Evolutionary conservation across 1,140 invertebrate species (phyloP).

Genomic region (Drosophila nigromelanica): DNA sequence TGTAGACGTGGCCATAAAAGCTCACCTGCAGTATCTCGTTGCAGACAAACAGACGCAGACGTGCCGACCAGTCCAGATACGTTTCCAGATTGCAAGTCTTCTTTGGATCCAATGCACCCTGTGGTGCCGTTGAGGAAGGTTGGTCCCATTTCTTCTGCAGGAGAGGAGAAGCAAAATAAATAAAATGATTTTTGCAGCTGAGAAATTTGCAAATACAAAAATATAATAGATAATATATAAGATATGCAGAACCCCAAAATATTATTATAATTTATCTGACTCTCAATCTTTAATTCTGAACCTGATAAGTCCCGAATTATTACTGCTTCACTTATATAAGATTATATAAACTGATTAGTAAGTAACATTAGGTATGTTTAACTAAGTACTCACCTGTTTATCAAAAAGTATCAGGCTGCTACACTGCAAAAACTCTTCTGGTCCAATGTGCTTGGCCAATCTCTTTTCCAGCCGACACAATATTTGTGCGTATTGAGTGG

Average conservation of each 20-base stretch:
- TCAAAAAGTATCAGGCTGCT: slow-evolving; percentile 72
- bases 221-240: too few relatives aligned
- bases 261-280: too few relatives aligned
- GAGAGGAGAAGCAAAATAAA: too few relatives aligned
- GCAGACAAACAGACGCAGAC: slow-evolving; percentile 81
- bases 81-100: slow-evolving; percentile 83
- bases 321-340: too few relatives aligned
- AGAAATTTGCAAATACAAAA: too few relatives aligned
- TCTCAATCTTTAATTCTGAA: too few relatives aligned
- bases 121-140: slow-evolving; percentile 26
- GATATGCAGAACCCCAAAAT: too few relatives aligned
- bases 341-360: too few relatives aligned
- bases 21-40: slow-evolving; percentile 83
- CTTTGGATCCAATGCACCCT: slow-evolving; percentile 76
- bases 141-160: slow-evolving; percentile 73
- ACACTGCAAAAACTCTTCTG: slow-evolving; percentile 65
- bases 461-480: slow-evolving; percentile 60
- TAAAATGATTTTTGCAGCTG: too few relatives aligned
- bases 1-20: slow-evolving; percentile 19
- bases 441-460: slow-evolving; percentile 80
- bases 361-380: too few relatives aligned
- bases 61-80: slow-evolving; percentile 82
- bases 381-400: slow-evolving; percentile 54
- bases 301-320: too few relatives aligned
- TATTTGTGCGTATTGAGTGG: too few relatives aligned